Evolutionary conservation across 2,888 invertebrate species (phyloP).

Genomic region (Caenorhabditis panamensis): DNA sequence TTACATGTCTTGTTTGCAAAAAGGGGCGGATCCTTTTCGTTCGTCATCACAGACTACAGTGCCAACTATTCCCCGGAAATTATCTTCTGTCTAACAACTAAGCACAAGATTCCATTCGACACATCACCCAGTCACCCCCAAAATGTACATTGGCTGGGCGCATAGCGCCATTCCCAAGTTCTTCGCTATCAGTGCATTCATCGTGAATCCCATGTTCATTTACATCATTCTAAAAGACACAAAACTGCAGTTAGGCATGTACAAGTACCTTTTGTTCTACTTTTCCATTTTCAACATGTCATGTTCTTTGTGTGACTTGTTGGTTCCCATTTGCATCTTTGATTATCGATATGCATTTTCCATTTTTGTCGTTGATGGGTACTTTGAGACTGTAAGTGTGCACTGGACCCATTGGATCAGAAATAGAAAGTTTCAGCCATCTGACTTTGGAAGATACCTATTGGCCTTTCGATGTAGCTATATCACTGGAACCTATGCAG

Average conservation of each 20-base stretch:
- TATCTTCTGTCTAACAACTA: too few relatives aligned
- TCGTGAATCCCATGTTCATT: constrained; percentile 31
- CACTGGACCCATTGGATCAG: too few relatives aligned
- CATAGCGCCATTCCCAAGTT: constrained; percentile 19
- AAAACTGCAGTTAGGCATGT: constrained; percentile 18
- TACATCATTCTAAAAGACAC: constrained; percentile 15
- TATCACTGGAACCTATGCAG: constrained; percentile 29
- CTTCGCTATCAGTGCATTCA: constrained; percentile 9
- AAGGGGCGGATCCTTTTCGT: too few relatives aligned
- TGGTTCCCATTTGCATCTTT: constrained; percentile 21
- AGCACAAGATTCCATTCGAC: too few relatives aligned
- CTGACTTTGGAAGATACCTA: constrained; percentile 4
- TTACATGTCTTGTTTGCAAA: too few relatives aligned
- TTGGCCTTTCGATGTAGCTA: constrained; percentile 26
- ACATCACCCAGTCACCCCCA: too few relatives aligned
- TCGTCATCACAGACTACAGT: too few relatives aligned
- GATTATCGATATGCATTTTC: constrained; percentile 30
- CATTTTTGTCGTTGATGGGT: constrained; percentile 12
- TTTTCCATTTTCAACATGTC: constrained; percentile 39
- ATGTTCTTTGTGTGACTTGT: constrained; percentile 24
- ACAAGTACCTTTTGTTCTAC: constrained; percentile 23
- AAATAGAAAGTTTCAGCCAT: constrained; percentile 13
- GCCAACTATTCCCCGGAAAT: too few relatives aligned
- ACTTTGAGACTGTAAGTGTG: constrained; percentile 31
- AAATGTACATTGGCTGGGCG: constrained; percentile 22